phyloP scores from a whole-genome alignment of 2,113 vertebrate genomes.

The Columbina picui region DNA sequence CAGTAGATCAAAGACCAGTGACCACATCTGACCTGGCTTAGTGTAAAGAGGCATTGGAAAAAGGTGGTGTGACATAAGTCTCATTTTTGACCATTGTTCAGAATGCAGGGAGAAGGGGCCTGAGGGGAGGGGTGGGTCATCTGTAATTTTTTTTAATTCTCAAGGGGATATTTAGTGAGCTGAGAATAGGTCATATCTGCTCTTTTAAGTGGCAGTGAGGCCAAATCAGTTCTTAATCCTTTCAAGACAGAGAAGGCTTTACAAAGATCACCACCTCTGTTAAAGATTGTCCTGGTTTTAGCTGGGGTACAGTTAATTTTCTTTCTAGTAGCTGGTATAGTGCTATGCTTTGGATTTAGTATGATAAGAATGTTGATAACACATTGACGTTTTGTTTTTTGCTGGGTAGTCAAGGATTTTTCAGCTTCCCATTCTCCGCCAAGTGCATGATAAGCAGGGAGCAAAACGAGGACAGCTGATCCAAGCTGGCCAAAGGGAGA shows the following conservation, averaged over 20 bases:
- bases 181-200: neutral
- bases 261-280: neutral
- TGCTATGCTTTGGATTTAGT: too few species aligned
- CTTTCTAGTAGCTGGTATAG: too few species aligned
- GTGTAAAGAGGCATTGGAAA: conserved; percentile 15
- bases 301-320: too few species aligned
- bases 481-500: too few species aligned
- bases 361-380: too few species aligned
- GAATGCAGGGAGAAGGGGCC: neutral
- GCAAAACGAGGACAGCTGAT: too few species aligned
- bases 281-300: neutral
- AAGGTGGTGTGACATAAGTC: neutral
- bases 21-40: neutral
- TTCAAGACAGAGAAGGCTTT: neutral
- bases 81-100: neutral
- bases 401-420: too few species aligned
- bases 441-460: too few species aligned
- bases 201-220: neutral
- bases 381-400: too few species aligned
- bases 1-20: conserved; percentile 38
- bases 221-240: neutral
- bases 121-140: neutral
- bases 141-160: neutral
- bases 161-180: neutral
- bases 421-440: too few species aligned